phyloP scores from a whole-genome alignment of 2,888 invertebrate species.

The Bombyx huttoni region DNA sequence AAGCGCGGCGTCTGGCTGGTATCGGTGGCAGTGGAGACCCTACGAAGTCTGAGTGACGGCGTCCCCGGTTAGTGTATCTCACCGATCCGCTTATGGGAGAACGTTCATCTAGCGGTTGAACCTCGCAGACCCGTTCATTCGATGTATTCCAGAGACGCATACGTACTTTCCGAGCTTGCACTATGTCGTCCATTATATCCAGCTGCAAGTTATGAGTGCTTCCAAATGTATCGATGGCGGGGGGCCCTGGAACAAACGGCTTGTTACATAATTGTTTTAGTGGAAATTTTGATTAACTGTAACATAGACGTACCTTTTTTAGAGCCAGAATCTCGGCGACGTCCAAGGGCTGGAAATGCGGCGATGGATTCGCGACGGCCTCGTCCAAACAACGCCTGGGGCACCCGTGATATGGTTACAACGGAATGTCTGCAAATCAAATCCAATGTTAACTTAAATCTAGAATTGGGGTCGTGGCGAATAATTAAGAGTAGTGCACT shows the following conservation, averaged over 20 bases:
- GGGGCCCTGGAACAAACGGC: slow-evolving; percentile 67
- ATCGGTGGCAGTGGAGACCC: slow-evolving; percentile 73
- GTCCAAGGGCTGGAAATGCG: slow-evolving; percentile 76
- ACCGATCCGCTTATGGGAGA: slow-evolving; percentile 65
- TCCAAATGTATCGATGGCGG: slow-evolving; percentile 79
- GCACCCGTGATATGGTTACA: slow-evolving; percentile 88
- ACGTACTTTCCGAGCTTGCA: slow-evolving; percentile 84
- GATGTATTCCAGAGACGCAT: slow-evolving; percentile 90
- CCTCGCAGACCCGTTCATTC: slow-evolving; percentile 85
- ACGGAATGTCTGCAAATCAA: slow-evolving; percentile 79
- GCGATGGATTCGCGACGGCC: slow-evolving; percentile 87
- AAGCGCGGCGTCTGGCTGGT: slow-evolving; percentile 77
- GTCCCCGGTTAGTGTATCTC: slow-evolving; percentile 74
- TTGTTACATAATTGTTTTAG: not conserved
- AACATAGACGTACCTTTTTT: slow-evolving; percentile 48
- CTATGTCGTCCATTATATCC: slow-evolving; percentile 92
- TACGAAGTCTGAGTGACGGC: slow-evolving; percentile 83
- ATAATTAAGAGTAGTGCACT: too few relatives aligned
- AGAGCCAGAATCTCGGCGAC: slow-evolving; percentile 53
- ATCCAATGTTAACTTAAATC: not conserved
- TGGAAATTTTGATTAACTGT: too few relatives aligned
- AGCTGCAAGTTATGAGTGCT: slow-evolving; percentile 87
- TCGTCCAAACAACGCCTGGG: slow-evolving; percentile 81
- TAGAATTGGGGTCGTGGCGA: too few relatives aligned
- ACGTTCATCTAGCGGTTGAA: slow-evolving; percentile 82